Evolutionary conservation across 2,888 invertebrate species (phyloP).

Genomic region (Rhyacophila evoluta): DNA sequence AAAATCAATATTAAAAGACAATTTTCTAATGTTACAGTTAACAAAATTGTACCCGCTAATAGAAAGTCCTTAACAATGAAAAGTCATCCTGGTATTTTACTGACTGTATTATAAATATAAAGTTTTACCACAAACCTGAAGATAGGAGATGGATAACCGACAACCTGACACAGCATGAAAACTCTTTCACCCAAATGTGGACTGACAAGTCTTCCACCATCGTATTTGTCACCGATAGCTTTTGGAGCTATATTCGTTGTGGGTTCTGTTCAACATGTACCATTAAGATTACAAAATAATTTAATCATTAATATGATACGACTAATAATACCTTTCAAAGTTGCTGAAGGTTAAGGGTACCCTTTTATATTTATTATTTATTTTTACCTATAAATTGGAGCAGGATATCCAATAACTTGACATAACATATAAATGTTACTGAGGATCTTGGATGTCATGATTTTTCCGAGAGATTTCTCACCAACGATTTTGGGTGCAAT

Average conservation of each 20-base stretch:
- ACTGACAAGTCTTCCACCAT: constrained; percentile 73
- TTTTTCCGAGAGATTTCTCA: constrained; percentile 52
- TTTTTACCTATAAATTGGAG: constrained; percentile 65
- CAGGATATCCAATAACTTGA: constrained; percentile 65
- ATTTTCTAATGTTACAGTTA: no score
- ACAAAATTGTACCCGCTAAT: no score
- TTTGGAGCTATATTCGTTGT: constrained; percentile 75
- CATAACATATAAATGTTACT: constrained; percentile 62
- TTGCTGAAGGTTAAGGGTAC: constrained; percentile 3
- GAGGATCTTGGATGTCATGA: constrained; percentile 49
- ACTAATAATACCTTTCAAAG: not conserved
- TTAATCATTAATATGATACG: not conserved
- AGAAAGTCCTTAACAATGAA: no score
- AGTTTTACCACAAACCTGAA: constrained; percentile 62
- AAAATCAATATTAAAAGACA: no score
- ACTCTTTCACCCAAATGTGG: constrained; percentile 61
- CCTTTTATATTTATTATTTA: not conserved
- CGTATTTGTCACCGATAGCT: constrained; percentile 72
- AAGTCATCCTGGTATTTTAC: no score
- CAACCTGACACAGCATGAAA: constrained; percentile 69
- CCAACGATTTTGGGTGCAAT: constrained; percentile 67
- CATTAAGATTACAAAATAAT: not conserved
- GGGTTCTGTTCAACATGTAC: constrained; percentile 62
- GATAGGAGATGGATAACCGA: constrained; percentile 69
- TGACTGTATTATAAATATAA: no score